These are phyloP conservation scores for Aporophyla nigra DNA, from an alignment of 2,888 invertebrate species.

Conservation along the genomic window DNA sequence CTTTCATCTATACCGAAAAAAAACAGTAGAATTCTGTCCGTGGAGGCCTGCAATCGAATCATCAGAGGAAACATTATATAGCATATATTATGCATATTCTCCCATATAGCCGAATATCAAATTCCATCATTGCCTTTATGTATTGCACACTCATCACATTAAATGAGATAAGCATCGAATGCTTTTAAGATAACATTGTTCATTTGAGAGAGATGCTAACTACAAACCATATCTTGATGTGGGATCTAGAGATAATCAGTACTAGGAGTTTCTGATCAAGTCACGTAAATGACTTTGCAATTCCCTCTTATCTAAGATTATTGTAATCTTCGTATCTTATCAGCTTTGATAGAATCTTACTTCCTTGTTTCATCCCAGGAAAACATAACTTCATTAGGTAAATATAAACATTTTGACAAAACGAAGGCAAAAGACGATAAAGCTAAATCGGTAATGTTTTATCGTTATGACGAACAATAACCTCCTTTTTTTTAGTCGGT, in stretches of 20 bases:
- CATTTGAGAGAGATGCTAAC: slow-evolving; percentile 4
- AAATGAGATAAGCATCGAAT: slow-evolving; percentile 11
- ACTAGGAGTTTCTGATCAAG: background rate
- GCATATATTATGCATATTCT: no score
- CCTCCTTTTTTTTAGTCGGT: no score
- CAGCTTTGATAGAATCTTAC: background rate
- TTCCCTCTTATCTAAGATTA: background rate
- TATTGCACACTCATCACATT: background rate
- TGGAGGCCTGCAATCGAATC: no score
- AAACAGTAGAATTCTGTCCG: no score
- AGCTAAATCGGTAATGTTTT: background rate
- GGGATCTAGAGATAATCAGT: background rate
- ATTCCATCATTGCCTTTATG: background rate
- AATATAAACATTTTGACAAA: background rate
- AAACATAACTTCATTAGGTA: background rate
- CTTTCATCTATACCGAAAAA: no score
- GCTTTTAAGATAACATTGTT: slow-evolving; percentile 16
- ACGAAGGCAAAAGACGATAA: background rate
- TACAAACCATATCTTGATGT: slow-evolving; percentile 8
- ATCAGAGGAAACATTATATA: no score
- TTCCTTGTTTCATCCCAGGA: background rate
- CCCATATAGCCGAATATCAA: background rate
- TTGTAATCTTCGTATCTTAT: background rate
- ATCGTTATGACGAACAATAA: background rate
- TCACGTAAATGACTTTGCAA: slow-evolving; percentile 11